These are phyloP conservation scores for Lepidurus apus DNA, from an alignment of 1,140 invertebrate species.

Conservation along the genomic window DNA sequence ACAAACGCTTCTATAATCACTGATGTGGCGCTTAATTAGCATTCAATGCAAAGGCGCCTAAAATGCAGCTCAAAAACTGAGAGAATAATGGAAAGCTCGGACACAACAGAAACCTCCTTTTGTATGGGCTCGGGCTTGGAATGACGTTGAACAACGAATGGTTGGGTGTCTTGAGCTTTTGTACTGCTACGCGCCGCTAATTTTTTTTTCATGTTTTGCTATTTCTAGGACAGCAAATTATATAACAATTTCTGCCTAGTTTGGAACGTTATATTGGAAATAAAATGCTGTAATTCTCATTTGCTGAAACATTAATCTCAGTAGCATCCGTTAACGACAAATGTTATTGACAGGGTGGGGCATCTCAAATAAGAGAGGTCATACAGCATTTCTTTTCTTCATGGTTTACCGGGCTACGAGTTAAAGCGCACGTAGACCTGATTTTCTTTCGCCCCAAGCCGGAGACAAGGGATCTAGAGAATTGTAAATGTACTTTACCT, in stretches of 20 bases:
- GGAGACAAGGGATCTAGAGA: background rate
- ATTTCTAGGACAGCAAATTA: too few relatives aligned
- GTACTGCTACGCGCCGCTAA: background rate
- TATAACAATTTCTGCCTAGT: too few relatives aligned
- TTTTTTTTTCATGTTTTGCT: background rate
- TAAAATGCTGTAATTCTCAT: too few relatives aligned
- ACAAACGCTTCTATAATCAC: background rate
- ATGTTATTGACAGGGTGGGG: background rate
- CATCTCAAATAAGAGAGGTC: background rate
- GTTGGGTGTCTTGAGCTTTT: background rate
- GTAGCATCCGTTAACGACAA: too few relatives aligned
- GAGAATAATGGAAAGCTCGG: background rate
- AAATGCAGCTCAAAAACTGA: background rate
- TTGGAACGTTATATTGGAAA: too few relatives aligned
- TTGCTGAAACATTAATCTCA: too few relatives aligned
- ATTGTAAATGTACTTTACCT: too few relatives aligned
- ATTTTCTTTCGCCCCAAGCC: background rate
- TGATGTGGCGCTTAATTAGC: background rate
- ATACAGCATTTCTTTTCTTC: background rate
- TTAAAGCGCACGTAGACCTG: background rate
- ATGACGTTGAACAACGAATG: background rate
- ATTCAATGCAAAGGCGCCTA: background rate
- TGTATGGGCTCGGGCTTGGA: background rate
- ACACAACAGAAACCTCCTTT: background rate
- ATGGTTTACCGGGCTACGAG: background rate